phyloP scores from a whole-genome alignment of 2,888 invertebrate genomes.

The Lycaena phlaeas region DNA sequence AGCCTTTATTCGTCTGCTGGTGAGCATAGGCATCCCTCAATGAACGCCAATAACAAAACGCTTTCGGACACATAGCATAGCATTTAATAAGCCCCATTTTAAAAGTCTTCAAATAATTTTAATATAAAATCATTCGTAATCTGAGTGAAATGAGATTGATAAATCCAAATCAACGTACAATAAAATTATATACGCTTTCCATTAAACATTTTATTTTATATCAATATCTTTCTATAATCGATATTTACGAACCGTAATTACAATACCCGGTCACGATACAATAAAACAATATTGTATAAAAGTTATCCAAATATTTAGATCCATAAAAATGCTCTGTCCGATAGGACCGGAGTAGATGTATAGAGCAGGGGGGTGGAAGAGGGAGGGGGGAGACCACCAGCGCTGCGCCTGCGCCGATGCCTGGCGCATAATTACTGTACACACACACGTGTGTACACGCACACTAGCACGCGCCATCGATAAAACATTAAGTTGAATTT shows the following conservation, averaged over 20 bases:
- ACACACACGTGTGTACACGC: slow-evolving; percentile 41
- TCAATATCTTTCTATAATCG: too few species aligned
- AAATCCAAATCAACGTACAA: background rate
- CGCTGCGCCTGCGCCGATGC: slow-evolving; percentile 61
- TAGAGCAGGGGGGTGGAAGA: background rate
- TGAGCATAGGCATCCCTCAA: background rate
- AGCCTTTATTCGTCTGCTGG: background rate
- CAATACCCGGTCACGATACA: background rate
- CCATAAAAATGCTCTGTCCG: slow-evolving; percentile 1
- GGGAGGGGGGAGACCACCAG: slow-evolving; percentile 48
- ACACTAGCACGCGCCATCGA: slow-evolving; percentile 42
- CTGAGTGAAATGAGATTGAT: background rate
- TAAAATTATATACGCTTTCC: background rate
- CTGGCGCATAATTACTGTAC: slow-evolving; percentile 68
- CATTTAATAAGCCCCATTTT: background rate
- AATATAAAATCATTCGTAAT: background rate
- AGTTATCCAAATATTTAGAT: slow-evolving; percentile 7
- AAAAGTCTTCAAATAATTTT: background rate
- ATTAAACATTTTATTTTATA: background rate
- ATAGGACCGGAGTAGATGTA: too few species aligned
- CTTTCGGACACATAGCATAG: too few species aligned
- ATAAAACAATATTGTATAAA: background rate
- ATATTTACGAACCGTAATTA: background rate
- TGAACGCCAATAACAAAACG: background rate
- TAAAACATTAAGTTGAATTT: slow-evolving; percentile 65